Base-by-base conservation (phyloP, 2,797 vertebrate genomes). In the Phalloptychus januarius region DNA sequence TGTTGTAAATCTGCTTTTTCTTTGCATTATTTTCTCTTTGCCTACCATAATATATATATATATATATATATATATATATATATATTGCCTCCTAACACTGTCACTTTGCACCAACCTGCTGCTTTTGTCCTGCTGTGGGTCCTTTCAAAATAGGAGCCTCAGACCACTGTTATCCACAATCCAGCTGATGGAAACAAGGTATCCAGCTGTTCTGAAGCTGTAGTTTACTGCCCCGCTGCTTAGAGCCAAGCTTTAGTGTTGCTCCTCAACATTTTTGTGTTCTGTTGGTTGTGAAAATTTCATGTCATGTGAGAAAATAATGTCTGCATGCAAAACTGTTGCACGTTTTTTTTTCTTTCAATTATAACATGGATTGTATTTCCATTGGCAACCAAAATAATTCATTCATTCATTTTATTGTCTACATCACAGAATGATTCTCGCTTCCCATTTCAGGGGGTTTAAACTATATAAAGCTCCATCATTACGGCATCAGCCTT, bases 141-240 rank as follows among this genome's bases (percentile, higher is more conserved):
- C 45, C 75, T 80, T 77, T 85, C 85, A 94, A 92, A 96, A 97
- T 96, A 99, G 98, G 98, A 99, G 95, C 97, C 97, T 96, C 98
- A 99, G 96, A 97, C 97, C 91, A 99, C 98, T 88, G 97, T 99
- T 94, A 98, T 99, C 97, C 98, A 99, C 97, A 98, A 98, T 90
- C 97, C 98, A 85, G 90, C 96, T 94, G 98, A 99, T 93, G 98
- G 97, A 97, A 99, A 98, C 95, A 99, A 99, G 98, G 98, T 99
- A 99, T 94, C 95, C 91, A 85, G 85, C 58, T 75, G 79, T 42
- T 85, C 71, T 78, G 71, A 63, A 69, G 73, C 69, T 31, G 70
- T 80, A 86, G 85, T 83, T 69, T 78, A 72, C 74, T 80, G 69
- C 50, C 48, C 50, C 76, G 48, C 8, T 12, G 8, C 63, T 48